These are phyloP conservation scores for Petrolisthes cinctipes DNA, from an alignment of 2,888 invertebrate genomes.

Conservation along the genomic window DNA sequence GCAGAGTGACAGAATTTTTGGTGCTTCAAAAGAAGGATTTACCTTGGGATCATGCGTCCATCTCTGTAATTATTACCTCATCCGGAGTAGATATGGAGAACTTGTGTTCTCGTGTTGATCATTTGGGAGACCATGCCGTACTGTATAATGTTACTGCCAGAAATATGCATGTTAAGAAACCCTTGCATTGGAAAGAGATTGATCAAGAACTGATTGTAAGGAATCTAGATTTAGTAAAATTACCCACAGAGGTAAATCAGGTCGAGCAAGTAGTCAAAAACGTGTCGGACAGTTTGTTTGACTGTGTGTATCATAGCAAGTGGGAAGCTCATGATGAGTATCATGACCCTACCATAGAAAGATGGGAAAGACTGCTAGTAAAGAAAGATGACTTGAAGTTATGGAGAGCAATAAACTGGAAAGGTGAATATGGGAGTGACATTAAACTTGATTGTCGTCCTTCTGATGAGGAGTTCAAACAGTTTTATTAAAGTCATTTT, in stretches of 20 bases:
- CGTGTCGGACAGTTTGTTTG: background rate
- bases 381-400: conserved; percentile 8
- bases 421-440: no score
- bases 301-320: conserved; percentile 4
- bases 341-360: background rate
- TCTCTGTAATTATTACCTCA: background rate
- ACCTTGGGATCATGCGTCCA: conserved; percentile 4
- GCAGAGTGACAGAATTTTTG: background rate
- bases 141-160: background rate
- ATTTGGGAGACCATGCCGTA: conserved; percentile 1
- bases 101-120: background rate
- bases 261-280: conserved; percentile 8
- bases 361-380: conserved; percentile 1
- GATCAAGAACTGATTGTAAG: background rate
- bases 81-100: conserved; percentile 17
- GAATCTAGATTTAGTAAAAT: conserved; percentile 7
- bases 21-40: background rate
- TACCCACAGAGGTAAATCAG: background rate
- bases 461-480: background rate
- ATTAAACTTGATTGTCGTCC: no score
- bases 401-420: conserved; percentile 11
- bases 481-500: conserved; percentile 8
- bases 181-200: no score
- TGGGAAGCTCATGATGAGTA: background rate
- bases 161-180: no score